phyloP scores from a whole-genome alignment of 2,888 invertebrate species.

The Spodoptera exigua region DNA sequence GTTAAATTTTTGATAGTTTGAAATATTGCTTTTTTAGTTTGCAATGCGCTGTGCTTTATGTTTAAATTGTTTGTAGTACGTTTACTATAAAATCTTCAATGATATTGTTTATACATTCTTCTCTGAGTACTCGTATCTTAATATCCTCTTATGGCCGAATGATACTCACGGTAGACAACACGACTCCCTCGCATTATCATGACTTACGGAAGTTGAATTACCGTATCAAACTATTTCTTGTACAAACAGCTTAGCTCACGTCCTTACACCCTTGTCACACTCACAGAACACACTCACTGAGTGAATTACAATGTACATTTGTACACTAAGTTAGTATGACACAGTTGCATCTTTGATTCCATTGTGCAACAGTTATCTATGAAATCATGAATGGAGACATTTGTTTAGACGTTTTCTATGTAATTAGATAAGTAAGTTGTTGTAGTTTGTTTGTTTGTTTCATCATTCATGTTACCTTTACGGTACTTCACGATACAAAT shows the following conservation, averaged over 20 bases:
- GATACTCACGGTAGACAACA: conserved; percentile 66
- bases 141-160: conserved; percentile 17
- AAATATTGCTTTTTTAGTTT: conserved; percentile 42
- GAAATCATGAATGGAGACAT: conserved; percentile 72
- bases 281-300: conserved; percentile 39
- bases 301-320: conserved; percentile 16
- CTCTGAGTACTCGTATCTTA: conserved; percentile 8
- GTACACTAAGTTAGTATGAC: conserved; percentile 49
- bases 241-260: conserved; percentile 69
- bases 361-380: conserved; percentile 66
- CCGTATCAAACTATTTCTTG: conserved; percentile 79
- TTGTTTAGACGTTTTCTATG: conserved; percentile 53
- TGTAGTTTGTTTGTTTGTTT: conserved; percentile 37
- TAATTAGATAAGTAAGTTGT: conserved; percentile 45
- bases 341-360: conserved; percentile 56
- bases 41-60: conserved; percentile 24
- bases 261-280: conserved; percentile 68
- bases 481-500: background rate
- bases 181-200: conserved; percentile 75
- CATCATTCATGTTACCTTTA: conserved; percentile 19
- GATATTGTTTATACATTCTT: background rate
- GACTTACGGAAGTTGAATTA: conserved; percentile 81
- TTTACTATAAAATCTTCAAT: background rate
- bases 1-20: conserved; percentile 59
- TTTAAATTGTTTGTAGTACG: background rate